Percentiles rank a stretch among this genome's conserved stretches.
Conservation (phyloP, 2,113 vertebrate species). For the Corythornis vintsioides region DNA sequence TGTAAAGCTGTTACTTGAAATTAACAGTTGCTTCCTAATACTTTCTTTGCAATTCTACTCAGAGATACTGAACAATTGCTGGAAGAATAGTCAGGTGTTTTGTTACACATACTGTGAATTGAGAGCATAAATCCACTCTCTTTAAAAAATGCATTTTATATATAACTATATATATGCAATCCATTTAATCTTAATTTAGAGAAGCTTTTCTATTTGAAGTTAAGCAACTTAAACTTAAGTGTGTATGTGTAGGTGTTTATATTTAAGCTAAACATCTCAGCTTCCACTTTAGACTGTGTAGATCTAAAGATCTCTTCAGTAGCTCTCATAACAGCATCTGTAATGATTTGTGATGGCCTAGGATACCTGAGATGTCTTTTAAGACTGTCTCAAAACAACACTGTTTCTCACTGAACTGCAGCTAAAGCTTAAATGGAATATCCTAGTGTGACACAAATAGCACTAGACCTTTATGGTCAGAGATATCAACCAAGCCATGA, state of each 20-base stretch:
- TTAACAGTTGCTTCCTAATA: not conserved
- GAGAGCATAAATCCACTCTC: not conserved
- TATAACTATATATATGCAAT: not conserved
- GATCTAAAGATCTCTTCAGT: not conserved
- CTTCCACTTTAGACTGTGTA: not conserved
- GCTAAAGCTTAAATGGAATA: not conserved
- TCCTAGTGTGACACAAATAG: not conserved
- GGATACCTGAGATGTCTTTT: not conserved
- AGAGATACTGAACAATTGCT: not conserved
- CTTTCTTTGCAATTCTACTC: not conserved
- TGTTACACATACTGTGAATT: not conserved
- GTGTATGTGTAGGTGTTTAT: not conserved
- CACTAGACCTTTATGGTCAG: not conserved
- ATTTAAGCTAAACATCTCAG: not conserved
- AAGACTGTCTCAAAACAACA: not conserved
- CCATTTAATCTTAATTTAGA: not conserved
- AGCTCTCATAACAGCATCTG: not conserved
- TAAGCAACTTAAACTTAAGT: not conserved
- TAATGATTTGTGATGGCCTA: not conserved
- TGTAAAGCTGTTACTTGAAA: not conserved
- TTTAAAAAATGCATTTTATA: not conserved
- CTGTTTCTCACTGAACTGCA: not conserved
- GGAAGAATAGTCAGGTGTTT: not conserved
- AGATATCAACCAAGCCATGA: not conserved
- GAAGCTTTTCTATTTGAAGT: not conserved